Conservation (phyloP, 2,888 invertebrate genomes). For the Hydriomena furcata region DNA sequence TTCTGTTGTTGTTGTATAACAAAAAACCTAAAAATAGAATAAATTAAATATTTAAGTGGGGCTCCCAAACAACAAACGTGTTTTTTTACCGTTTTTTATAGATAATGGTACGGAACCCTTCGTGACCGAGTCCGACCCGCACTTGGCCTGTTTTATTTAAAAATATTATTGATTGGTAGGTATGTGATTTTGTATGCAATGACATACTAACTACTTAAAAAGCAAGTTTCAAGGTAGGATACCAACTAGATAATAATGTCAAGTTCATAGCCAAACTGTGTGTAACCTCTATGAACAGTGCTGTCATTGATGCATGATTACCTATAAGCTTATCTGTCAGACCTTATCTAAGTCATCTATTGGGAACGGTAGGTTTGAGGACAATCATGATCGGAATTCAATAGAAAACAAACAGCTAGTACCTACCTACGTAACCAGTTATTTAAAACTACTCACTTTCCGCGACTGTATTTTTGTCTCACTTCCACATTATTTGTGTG, state of each 20-base stretch:
- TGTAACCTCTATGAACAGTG: slow-evolving; percentile 40
- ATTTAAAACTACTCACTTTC: slow-evolving; percentile 8
- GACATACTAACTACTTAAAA: too few species aligned
- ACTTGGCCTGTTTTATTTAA: too few species aligned
- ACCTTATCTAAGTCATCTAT: slow-evolving; percentile 47
- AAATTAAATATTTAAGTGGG: too few species aligned
- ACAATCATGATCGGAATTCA: slow-evolving; percentile 37
- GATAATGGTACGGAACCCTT: too few species aligned
- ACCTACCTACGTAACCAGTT: slow-evolving; percentile 12
- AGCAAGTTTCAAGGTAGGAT: too few species aligned
- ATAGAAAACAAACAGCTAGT: slow-evolving; percentile 16
- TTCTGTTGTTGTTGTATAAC: too few species aligned
- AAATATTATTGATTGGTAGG: too few species aligned
- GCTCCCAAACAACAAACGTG: too few species aligned
- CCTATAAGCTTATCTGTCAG: slow-evolving; percentile 48
- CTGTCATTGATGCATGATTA: slow-evolving; percentile 47
- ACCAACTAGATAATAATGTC: slow-evolving; percentile 38
- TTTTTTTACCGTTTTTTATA: too few species aligned
- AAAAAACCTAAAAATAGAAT: too few species aligned
- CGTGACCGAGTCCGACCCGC: too few species aligned
- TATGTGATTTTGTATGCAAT: too few species aligned
- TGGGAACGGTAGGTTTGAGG: slow-evolving; percentile 37
- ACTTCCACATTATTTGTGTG: neutral
- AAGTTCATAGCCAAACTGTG: slow-evolving; percentile 47
- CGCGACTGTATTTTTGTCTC: slow-evolving; percentile 3